Conservation (phyloP, 1,140 invertebrate species). For the Meloidogyne floridensis region DNA sequence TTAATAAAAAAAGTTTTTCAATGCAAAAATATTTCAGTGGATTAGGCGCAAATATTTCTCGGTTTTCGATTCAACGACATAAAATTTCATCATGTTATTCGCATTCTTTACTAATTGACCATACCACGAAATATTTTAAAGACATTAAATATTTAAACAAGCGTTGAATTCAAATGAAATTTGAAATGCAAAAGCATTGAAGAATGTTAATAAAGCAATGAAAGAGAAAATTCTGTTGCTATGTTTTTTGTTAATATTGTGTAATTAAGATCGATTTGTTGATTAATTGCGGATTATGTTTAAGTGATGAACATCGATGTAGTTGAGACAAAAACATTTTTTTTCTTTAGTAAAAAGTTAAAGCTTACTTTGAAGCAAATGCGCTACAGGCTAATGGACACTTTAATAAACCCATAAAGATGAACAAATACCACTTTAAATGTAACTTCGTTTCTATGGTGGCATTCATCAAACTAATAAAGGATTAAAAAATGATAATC, state of each 20-base stretch:
- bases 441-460: neutral
- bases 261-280: too few species aligned
- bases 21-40: neutral
- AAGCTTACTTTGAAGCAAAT: neutral
- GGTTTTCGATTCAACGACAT: neutral
- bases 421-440: neutral
- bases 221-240: neutral
- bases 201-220: neutral
- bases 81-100: neutral
- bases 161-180: neutral
- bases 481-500: neutral
- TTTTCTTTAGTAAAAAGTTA: neutral
- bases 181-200: neutral
- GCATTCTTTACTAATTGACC: neutral
- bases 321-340: neutral
- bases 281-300: too few species aligned
- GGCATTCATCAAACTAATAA: neutral
- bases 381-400: neutral
- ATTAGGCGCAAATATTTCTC: constrained; percentile 4
- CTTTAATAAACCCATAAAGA: neutral
- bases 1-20: neutral
- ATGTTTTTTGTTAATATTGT: too few species aligned
- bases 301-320: too few species aligned
- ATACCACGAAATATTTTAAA: neutral
- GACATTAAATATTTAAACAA: neutral